Evolutionary conservation across 2,797 vertebrate genomes (phyloP).

Genomic region (Fratercula arctica): DNA sequence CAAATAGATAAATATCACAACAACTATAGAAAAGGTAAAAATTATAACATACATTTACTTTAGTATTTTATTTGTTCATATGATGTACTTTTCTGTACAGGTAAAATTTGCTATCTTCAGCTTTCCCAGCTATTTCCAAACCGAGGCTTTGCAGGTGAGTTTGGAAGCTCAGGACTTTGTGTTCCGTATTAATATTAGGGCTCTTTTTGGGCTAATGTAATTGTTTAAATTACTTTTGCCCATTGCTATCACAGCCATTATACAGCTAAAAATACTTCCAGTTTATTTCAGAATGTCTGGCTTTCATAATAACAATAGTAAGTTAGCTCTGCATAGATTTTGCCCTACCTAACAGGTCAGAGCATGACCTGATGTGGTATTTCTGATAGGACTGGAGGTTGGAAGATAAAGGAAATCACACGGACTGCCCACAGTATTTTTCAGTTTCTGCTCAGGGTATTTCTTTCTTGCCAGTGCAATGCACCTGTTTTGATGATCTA

Average conservation of each 20-base stretch:
- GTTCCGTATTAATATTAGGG: not conserved
- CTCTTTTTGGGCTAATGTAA: not conserved
- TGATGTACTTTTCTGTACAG: not conserved
- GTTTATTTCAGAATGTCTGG: not conserved
- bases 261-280: not conserved
- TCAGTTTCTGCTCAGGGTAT: not conserved
- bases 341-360: not conserved
- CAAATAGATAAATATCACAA: not conserved
- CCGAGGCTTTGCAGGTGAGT: not conserved
- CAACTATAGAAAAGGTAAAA: not conserved
- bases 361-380: not conserved
- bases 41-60: not conserved
- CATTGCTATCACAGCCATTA: not conserved
- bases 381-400: not conserved
- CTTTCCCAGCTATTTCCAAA: not conserved
- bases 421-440: not conserved
- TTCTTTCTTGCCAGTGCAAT: not conserved
- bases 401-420: not conserved
- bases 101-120: not conserved
- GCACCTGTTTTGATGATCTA: slow-evolving; percentile 19
- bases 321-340: not conserved
- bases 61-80: not conserved
- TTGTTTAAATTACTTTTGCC: not conserved
- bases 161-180: not conserved
- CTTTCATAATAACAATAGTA: not conserved